Evolutionary conservation across 2,888 invertebrate genomes (phyloP), one percentile per base, ranked within the genome.

Genomic region (Patella pellucida): DNA sequence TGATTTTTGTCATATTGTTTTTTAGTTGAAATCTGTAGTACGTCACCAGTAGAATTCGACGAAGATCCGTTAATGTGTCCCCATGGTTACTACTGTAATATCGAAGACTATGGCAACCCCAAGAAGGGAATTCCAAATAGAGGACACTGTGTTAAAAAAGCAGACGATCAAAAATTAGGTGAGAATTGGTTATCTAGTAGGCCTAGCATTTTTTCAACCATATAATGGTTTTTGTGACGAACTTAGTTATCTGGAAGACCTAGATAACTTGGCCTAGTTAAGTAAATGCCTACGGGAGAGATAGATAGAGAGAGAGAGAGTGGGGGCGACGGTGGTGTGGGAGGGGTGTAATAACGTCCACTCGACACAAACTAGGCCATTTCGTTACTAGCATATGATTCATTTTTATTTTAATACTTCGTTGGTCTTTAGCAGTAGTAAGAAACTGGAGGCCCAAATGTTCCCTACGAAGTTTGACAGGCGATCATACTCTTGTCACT

Each of bases 161-260:
- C 77, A 0, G 85, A 83, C n/a, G 80, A 82, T 94, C 98, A 99
- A 93, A 98, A 98, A 92, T 41, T 41, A 41, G 41, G 41, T 41
- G 9, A 41, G 41, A 41, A 41, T 15, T 9, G 71, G 5, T 4
- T 7, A n/a, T 50, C 23, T 51, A 50, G n/a, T 41, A 9, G 41
- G n/a, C n/a, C n/a, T 9, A 41, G 7, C 9, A 41, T 1, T 41
- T 41, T 41, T 9, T 41, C 41, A 1, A 0, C 41, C 41, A 41
- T 41, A 1, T 41, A 41, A 41, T 7, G 7, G 5, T 50, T 4
- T 16, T 14, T 11, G n/a, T 11, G 2, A 3, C n/a, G n/a, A 50
- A n/a, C 11, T 16, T 31, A 11, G 3, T 69, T 31, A n/a, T 14
- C 3, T 69, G 41, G 14, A n/a, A 69, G 69, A 41, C 41, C 3